Evolutionary conservation across 2,888 invertebrate species (phyloP), one percentile per base, ranked within the genome.

Genomic region (Azorinus chamasolen): DNA sequence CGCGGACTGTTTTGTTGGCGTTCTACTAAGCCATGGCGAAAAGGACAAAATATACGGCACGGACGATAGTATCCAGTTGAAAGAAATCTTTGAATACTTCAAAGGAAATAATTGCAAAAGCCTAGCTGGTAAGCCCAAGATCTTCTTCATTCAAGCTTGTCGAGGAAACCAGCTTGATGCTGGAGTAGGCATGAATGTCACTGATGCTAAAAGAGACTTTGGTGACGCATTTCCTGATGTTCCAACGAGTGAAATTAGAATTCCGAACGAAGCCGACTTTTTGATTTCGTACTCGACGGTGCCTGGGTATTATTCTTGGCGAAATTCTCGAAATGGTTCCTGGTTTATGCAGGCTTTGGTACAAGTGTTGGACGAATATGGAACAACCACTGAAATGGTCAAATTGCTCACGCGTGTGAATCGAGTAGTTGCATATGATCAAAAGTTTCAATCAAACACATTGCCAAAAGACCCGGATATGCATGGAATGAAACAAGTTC

Each of bases 271-370:
- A 24, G 92, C 92, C 12, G 93, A 93, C 70, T 89, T 93, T 73
- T 85, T 93, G 55, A 85, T 92, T 63, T 91, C 91, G 6, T 92
- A 91, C 84, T 92, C 93, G 3, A 91, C 91, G 3, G 88, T 91
- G 25, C 90, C 92, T 58, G 91, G 91, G 3, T 91, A 88, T 74
- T 93, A 89, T 84, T 91, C 92, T 0, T 93, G 93, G 93, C 71
- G 93, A 27, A 92, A 92, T 78, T 90, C 90, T 12, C 69, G 79
- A 10, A 87, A 89, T 43, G 93, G 92, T 5, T 93, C 93, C 0
- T 93, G 93, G 92, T 93, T 92, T 73, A 86, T 92, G 18, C 92
- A 92, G 76, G 90, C 92, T 0, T 64, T 93, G 51, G 82, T 82
- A 27, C 68, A 81, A 4, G 87, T 90, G n/a, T 63, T 93, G 5